Conservation (phyloP, 2,113 vertebrate genomes). For the Actenoides lindsayi region DNA sequence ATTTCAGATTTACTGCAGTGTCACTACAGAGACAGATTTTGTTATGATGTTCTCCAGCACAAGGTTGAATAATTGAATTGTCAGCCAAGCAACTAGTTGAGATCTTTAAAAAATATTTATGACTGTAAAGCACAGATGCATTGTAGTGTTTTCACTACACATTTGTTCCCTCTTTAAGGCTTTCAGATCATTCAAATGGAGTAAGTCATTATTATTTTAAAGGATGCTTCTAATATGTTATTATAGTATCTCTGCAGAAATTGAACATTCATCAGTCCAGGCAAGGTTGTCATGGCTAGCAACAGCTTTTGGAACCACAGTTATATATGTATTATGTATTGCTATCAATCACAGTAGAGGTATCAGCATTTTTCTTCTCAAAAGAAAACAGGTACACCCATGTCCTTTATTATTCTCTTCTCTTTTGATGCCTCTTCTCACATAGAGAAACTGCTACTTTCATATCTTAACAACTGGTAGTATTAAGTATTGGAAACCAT, state of each 20-base stretch:
- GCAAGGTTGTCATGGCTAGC: neutral
- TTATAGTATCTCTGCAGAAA: conserved; percentile 25
- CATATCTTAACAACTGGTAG: neutral
- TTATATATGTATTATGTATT: neutral
- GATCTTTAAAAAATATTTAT: conserved; percentile 31
- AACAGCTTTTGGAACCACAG: conserved; percentile 1
- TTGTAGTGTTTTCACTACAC: neutral
- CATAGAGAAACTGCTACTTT: neutral
- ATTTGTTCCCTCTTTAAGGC: conserved; percentile 20
- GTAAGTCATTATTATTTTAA: conserved; percentile 36
- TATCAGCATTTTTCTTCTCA: neutral
- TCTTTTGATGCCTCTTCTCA: neutral
- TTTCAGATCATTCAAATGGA: conserved; percentile 30
- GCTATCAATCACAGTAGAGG: neutral
- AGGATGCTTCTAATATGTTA: conserved; percentile 30
- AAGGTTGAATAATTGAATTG: conserved; percentile 47
- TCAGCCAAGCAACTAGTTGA: conserved; percentile 1
- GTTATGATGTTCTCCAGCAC: conserved; percentile 16
- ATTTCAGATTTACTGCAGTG: conserved; percentile 24
- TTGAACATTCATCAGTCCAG: neutral
- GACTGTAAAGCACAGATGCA: neutral
- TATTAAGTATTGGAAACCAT: neutral
- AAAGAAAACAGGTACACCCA: neutral
- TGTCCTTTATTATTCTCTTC: neutral
- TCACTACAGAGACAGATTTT: conserved; percentile 26